Percentiles rank a stretch among this genome's conserved stretches.
Evolutionary conservation across 2,113 vertebrate genomes (phyloP).

Genomic region (Nesoenas mayeri): DNA sequence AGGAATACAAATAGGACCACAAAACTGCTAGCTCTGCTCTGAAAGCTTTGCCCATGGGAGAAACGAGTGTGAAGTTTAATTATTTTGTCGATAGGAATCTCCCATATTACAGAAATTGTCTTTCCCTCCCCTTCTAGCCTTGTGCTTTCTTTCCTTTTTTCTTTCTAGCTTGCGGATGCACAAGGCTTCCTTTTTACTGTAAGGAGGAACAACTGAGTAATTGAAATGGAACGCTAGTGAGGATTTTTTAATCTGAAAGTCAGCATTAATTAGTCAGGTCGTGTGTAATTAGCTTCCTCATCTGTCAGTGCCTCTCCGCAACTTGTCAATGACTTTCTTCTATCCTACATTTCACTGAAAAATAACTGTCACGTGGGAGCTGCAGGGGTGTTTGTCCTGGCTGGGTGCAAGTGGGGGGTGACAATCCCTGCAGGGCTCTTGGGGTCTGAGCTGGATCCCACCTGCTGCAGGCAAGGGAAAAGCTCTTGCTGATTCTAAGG

Average conservation of each 20-base stretch:
- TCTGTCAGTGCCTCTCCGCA: conserved; percentile 60
- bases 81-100: conserved; percentile 30
- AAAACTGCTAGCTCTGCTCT: neutral
- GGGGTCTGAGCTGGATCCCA: neutral
- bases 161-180: neutral
- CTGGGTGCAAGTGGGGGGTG: neutral
- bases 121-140: neutral
- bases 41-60: neutral
- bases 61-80: conserved; percentile 23
- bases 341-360: neutral
- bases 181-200: conserved; percentile 18
- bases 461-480: neutral
- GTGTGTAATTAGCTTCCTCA: conserved; percentile 70
- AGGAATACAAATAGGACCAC: neutral
- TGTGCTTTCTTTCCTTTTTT: conserved; percentile 13
- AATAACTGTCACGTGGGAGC: neutral
- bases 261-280: conserved; percentile 71
- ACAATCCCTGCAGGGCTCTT: neutral
- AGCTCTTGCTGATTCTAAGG: neutral
- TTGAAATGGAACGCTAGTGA: conserved; percentile 69
- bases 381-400: neutral
- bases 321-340: conserved; percentile 58
- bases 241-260: conserved; percentile 67
- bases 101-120: conserved; percentile 1
- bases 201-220: conserved; percentile 62